Conservation (phyloP, 2,113 vertebrate genomes). For the Monarcha castaneiventris region DNA sequence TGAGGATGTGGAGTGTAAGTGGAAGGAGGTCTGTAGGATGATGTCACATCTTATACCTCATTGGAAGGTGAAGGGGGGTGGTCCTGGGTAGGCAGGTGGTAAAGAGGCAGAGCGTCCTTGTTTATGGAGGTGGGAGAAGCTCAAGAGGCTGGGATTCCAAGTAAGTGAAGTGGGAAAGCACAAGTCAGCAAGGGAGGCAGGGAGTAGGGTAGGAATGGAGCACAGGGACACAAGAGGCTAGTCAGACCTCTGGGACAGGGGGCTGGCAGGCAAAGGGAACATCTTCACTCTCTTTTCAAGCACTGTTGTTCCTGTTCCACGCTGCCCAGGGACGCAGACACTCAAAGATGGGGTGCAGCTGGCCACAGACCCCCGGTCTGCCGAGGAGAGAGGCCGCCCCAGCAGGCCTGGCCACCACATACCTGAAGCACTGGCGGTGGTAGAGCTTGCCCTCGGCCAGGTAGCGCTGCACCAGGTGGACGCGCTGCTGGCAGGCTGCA, state of each 20-base stretch:
- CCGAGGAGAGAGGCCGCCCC: rapidly evolving
- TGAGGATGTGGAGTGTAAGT: background rate
- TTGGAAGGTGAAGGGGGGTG: background rate
- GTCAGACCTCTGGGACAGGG: background rate
- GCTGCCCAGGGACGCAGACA: background rate
- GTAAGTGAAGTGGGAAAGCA: background rate
- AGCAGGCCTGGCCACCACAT: background rate
- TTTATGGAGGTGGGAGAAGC: background rate
- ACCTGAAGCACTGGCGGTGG: slow-evolving; percentile 98
- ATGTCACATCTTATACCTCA: background rate
- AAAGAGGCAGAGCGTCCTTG: background rate
- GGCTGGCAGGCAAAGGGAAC: background rate
- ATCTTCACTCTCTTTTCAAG: background rate
- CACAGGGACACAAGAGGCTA: background rate
- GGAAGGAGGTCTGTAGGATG: background rate
- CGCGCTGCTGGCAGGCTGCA: slow-evolving; percentile 85
- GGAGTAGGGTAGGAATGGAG: background rate
- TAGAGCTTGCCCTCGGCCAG: slow-evolving; percentile 90
- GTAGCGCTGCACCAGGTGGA: slow-evolving; percentile 94
- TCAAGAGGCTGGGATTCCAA: background rate
- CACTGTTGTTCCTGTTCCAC: rapidly evolving
- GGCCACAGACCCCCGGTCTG: background rate
- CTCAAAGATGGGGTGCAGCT: background rate
- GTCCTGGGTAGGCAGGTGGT: background rate
- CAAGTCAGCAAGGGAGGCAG: background rate